Percentiles rank a stretch among this genome's conserved stretches.
These are phyloP conservation scores for Chymomyza caudatula DNA, from an alignment of 2,888 invertebrate genomes.

Conservation along the genomic window DNA sequence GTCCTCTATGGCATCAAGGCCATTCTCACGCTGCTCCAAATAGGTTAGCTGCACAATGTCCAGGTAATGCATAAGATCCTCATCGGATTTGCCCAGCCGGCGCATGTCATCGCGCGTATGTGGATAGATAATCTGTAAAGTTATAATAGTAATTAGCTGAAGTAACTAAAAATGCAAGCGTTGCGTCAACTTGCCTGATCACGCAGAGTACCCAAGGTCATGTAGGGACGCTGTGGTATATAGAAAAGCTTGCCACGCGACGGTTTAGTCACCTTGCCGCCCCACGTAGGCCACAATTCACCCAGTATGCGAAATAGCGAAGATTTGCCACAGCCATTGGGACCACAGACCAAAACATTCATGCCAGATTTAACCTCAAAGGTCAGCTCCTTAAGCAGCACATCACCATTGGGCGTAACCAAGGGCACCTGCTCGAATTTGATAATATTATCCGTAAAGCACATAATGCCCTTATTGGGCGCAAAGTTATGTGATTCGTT, in stretches of 20 bases:
- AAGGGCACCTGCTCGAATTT: slow-evolving; percentile 95
- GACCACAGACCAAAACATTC: slow-evolving; percentile 98
- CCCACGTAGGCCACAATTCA: slow-evolving; percentile 98
- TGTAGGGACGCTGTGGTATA: slow-evolving; percentile 97
- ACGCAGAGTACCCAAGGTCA: slow-evolving; percentile 95
- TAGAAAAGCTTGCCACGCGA: slow-evolving; percentile 93
- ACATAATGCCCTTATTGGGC: slow-evolving; percentile 88
- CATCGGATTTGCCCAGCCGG: slow-evolving; percentile 87
- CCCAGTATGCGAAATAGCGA: slow-evolving; percentile 97
- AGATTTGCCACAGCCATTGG: slow-evolving; percentile 99
- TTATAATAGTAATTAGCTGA: not conserved
- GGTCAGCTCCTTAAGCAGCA: slow-evolving; percentile 90
- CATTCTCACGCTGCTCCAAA: slow-evolving; percentile 89
- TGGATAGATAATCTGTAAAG: slow-evolving; percentile 88
- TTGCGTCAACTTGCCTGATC: slow-evolving; percentile 84
- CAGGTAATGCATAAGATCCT: slow-evolving; percentile 86
- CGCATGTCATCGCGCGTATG: slow-evolving; percentile 92
- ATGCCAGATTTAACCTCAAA: slow-evolving; percentile 96
- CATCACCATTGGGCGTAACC: slow-evolving; percentile 98
- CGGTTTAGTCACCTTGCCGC: slow-evolving; percentile 96
- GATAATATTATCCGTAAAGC: slow-evolving; percentile 92
- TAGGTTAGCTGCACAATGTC: slow-evolving; percentile 91
- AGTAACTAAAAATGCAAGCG: not conserved
- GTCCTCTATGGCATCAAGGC: slow-evolving; percentile 95
- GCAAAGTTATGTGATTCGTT: slow-evolving; percentile 75